Base-by-base conservation (phyloP, 1,140 invertebrate species). In the Macrobrachium nipponense region DNA sequence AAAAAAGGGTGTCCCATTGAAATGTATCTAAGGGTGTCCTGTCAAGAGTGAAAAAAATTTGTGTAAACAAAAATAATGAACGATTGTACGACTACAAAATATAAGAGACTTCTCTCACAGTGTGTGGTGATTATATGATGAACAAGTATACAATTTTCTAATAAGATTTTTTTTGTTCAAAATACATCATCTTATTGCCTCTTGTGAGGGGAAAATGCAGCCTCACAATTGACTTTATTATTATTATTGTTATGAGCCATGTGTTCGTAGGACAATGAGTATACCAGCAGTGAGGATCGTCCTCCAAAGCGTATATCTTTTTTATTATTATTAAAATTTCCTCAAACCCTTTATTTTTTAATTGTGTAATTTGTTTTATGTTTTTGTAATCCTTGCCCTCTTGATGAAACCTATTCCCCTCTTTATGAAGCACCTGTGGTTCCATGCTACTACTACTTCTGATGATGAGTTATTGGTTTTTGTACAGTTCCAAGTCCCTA, bases 401-500 rank as follows among this genome's bases (percentile, higher is more conserved):
- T 51, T 51, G 51, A 51, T 51, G 51, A 51, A 51, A 51, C 51
- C 51, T 51, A 51, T 51, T 51, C 51, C 27, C 51, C 51, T 51
- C 51, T 51, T 51, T 12, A 51, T 51, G 3, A 51, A 51, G 51
- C 51, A 51, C 12, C 51, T 51, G 51, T 51, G 51, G 51, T 51
- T 51, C 51, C 51, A 51, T 51, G 51, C 51, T 51, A 51, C 51
- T 6, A 6, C 44, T 36, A 59, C 75, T 78, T 15, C 36, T 78
- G 27, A 78, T 78, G 27, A 17, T 79, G 76, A 79, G 44, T 79
- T 86, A 61, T 80, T 85, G 75, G 68, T 86, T 86, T 82, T 86
- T 86, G 84, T 86, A 86, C 84, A 86, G 84, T 86, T 86, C 83
- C 80, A 73, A 66, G 76, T 75, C 84, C 77, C 84, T 86, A 86